A percentile compares a stretch with the other conserved stretches of the same genome.
Evolutionary conservation across 1,140 invertebrate species (phyloP).

Genomic region (Rhopalosiphum padi): DNA sequence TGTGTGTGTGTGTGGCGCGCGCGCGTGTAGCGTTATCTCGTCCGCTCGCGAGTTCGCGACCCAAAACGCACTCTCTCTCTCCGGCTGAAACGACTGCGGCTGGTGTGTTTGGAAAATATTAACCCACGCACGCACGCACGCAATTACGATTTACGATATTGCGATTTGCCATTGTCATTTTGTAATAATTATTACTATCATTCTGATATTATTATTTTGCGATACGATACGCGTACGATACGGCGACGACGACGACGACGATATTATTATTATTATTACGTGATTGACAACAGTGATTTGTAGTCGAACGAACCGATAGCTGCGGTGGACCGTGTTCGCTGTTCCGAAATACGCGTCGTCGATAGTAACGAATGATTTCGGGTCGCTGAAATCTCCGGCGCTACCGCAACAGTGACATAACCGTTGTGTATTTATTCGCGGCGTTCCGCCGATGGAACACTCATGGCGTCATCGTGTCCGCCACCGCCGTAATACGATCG

Average conservation of each 20-base stretch:
- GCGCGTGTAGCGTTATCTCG: background rate
- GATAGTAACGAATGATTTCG: background rate
- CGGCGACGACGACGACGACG: no score
- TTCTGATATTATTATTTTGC: background rate
- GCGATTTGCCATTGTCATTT: no score
- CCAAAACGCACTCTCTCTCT: conserved; percentile 2
- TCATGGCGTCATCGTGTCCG: background rate
- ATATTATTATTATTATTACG: no score
- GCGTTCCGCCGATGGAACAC: background rate
- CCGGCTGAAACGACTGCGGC: background rate
- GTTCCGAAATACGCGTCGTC: background rate
- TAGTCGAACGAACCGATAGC: no score
- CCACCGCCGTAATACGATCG: background rate
- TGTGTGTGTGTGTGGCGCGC: background rate
- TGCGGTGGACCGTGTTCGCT: no score
- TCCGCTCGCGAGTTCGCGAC: background rate
- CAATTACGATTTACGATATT: background rate
- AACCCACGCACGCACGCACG: background rate
- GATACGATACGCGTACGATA: no score
- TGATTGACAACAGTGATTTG: no score
- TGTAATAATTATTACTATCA: background rate
- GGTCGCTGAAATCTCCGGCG: background rate
- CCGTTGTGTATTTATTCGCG: no score
- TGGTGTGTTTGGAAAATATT: background rate
- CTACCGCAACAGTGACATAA: background rate